Base-by-base conservation (phyloP, 1,140 invertebrate species). In the Akabosia matsudoensis region DNA sequence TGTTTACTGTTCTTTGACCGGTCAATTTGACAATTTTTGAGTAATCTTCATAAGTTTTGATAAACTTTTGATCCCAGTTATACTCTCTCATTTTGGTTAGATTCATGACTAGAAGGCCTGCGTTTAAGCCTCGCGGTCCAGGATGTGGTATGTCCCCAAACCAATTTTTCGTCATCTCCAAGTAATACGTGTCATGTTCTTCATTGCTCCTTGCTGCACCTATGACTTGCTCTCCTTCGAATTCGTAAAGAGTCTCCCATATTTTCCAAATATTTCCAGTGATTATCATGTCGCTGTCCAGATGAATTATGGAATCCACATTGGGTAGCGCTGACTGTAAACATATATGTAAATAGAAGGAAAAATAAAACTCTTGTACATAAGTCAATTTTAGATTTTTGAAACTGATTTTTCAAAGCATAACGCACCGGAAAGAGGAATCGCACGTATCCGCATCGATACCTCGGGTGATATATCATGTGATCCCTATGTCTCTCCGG, bases 251-350 rank as follows among this genome's bases (percentile, higher is more conserved):
- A 56, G 3, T n/a, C 54, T 10, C 10, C 54, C 54, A 56, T 13
- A 56, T 4, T 3, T 56, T 10, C 4, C 3, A 4, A 24, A 56
- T 56, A 22, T 56, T 24, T 56, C 54, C 54, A 3, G 54, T 56
- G 4, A 13, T 13, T 13, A 56, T 22, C 14, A 56, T 56, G 54
- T 56, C 54, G 3, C 10, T 56, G 22, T 56, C 54, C 3, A 56
- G 22, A 22, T 56, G 54, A 56, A 56, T 56, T 56, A 56, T 56
- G 54, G 54, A 56, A 24, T 56, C 54, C 10, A 56, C 54, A 56
- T 10, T 22, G n/a, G 54, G 54, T 22, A 56, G 24, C 3, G 10
- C 22, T 13, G 7, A 4, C 54, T 56, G 54, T 22, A 56, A 56
- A 56, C 3, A 24, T 56, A 56, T 3, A 56, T 56, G 10, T 56